These are phyloP conservation scores for Stenoptilia bipunctidactyla DNA, from an alignment of 2,888 invertebrate species.

Conservation along the genomic window DNA sequence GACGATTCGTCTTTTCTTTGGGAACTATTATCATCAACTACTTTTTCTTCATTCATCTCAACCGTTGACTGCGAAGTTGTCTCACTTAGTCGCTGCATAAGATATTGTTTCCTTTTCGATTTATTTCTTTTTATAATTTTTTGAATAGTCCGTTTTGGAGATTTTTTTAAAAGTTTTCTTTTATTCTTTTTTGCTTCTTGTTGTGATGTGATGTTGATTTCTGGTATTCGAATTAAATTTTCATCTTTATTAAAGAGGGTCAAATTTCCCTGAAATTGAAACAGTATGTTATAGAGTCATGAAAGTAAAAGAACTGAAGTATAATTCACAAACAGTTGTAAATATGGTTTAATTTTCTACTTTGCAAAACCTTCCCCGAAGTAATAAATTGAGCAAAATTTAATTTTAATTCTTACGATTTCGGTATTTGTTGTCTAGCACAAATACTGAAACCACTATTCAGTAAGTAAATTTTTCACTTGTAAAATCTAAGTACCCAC, in stretches of 20 bases:
- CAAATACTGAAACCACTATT: too few relatives aligned
- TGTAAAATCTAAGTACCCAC: too few relatives aligned
- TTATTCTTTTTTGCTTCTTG: slow-evolving; percentile 24
- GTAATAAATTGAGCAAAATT: too few relatives aligned
- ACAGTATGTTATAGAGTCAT: too few relatives aligned
- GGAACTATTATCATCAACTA: slow-evolving; percentile 20
- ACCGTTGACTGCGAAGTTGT: slow-evolving; percentile 5
- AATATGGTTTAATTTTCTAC: too few relatives aligned
- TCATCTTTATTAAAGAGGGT: slow-evolving; percentile 43
- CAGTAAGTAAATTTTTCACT: too few relatives aligned
- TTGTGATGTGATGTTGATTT: slow-evolving; percentile 19
- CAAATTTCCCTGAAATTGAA: slow-evolving; percentile 7
- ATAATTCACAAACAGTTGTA: too few relatives aligned
- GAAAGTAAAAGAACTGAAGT: too few relatives aligned
- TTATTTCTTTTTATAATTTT: slow-evolving; percentile 53
- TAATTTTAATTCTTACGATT: too few relatives aligned
- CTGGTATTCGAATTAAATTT: slow-evolving; percentile 39
- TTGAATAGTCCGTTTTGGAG: slow-evolving; percentile 46
- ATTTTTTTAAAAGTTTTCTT: slow-evolving; percentile 25
- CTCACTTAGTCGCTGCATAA: background rate
- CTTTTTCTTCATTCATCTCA: slow-evolving; percentile 19
- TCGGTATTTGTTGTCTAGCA: too few relatives aligned
- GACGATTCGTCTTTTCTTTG: slow-evolving; percentile 21
- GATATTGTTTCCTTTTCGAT: slow-evolving; percentile 25
- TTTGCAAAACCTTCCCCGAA: too few relatives aligned